Conservation (phyloP, 2,113 vertebrate genomes). For the Tenebrosternarchus preto region DNA sequence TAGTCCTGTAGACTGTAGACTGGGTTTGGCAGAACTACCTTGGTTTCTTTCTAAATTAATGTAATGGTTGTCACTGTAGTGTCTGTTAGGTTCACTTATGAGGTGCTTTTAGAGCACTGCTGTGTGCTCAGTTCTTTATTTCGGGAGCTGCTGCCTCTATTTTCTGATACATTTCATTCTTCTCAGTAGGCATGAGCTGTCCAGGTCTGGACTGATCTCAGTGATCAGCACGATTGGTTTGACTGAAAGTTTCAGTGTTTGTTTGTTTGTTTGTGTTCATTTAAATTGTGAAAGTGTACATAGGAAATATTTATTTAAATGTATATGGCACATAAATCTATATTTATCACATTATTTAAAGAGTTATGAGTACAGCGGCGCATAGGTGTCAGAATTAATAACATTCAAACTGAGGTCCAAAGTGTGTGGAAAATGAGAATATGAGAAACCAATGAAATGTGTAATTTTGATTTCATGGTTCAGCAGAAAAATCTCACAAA, state of each 20-base stretch:
- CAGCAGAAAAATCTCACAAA: slow-evolving; percentile 41
- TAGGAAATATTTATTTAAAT: slow-evolving; percentile 55
- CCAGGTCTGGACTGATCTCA: slow-evolving; percentile 25
- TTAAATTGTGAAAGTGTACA: slow-evolving; percentile 50
- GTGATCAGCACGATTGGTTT: slow-evolving; percentile 10
- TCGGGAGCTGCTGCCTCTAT: slow-evolving; percentile 27
- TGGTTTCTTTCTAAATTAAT: slow-evolving; percentile 24
- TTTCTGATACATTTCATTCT: slow-evolving; percentile 17
- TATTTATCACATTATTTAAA: slow-evolving; percentile 57
- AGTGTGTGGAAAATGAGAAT: slow-evolving; percentile 22
- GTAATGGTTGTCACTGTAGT: slow-evolving; percentile 12
- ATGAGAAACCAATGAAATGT: slow-evolving; percentile 4
- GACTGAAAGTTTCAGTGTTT: slow-evolving; percentile 36
- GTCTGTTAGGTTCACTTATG: slow-evolving; percentile 1
- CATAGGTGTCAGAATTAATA: slow-evolving; percentile 21
- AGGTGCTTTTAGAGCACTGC: background rate
- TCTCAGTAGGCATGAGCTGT: slow-evolving; percentile 21
- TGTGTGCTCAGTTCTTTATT: slow-evolving; percentile 5
- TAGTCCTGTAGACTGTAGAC: slow-evolving; percentile 26
- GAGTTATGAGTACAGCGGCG: slow-evolving; percentile 7
- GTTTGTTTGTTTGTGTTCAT: slow-evolving; percentile 44
- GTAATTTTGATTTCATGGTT: slow-evolving; percentile 34
- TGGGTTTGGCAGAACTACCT: slow-evolving; percentile 35
- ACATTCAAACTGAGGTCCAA: slow-evolving; percentile 44
- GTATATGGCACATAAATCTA: slow-evolving; percentile 46